Conservation (phyloP, 2,797 vertebrate genomes). For the Lithobates sylvaticus region DNA sequence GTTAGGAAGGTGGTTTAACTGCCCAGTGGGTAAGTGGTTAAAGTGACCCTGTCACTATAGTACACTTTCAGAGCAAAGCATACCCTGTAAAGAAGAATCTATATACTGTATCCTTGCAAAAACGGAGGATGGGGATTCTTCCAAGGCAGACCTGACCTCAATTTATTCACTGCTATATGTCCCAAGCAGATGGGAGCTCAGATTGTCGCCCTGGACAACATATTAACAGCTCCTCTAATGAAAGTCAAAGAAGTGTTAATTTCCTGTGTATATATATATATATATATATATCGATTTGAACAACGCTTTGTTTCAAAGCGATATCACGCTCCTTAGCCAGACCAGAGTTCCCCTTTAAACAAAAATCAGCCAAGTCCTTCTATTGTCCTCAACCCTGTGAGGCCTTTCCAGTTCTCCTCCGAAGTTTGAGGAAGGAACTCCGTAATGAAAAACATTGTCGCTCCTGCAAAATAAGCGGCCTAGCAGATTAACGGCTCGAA, state of each 20-base stretch:
- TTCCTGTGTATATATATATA: not conserved
- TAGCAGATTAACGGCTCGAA: conserved; percentile 22
- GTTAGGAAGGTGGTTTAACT: no score
- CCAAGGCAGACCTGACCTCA: not conserved
- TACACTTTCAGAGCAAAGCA: no score
- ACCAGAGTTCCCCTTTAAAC: not conserved
- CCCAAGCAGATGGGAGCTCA: not conserved
- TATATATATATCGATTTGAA: not conserved
- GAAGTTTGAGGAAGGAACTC: not conserved
- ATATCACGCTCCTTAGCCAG: no score
- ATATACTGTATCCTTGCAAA: no score
- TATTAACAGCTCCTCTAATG: not conserved
- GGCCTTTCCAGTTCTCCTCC: not conserved
- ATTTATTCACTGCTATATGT: not conserved
- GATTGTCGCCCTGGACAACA: not conserved
- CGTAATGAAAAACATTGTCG: conserved; percentile 12
- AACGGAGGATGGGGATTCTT: no score
- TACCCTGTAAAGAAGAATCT: no score
- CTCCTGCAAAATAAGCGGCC: conserved; percentile 11
- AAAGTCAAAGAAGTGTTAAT: not conserved
- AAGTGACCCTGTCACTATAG: no score
- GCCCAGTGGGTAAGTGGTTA: no score
- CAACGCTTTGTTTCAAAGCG: no score
- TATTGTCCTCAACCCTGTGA: not conserved
- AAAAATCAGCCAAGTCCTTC: not conserved